Percentiles rank a stretch among this genome's conserved stretches.
These are phyloP conservation scores for Copidosoma floridanum DNA, from an alignment of 1,140 invertebrate genomes.

Conservation along the genomic window DNA sequence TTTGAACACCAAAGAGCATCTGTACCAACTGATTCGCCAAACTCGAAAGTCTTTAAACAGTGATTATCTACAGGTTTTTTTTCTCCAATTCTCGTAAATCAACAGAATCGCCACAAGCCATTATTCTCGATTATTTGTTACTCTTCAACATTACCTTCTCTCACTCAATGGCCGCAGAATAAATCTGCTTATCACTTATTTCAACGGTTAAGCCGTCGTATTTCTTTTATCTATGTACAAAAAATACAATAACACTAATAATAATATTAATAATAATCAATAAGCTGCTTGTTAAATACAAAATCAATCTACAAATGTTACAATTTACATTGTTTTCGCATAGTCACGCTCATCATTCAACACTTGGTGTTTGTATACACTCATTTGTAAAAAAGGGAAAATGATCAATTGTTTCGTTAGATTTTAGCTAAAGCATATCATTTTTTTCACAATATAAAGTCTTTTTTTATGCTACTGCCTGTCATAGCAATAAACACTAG, in stretches of 20 bases:
- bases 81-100: conserved; percentile 2
- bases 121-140: not conserved
- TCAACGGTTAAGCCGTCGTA: conserved; percentile 8
- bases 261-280: too few relatives aligned
- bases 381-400: conserved; percentile 3
- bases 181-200: conserved; percentile 22
- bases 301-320: conserved; percentile 19
- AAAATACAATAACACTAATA: too few relatives aligned
- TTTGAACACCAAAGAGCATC: conserved; percentile 12
- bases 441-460: not conserved
- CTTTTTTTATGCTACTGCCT: too few relatives aligned
- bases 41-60: conserved; percentile 11
- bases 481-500: too few relatives aligned
- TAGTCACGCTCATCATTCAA: not conserved
- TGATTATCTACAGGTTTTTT: conserved; percentile 20
- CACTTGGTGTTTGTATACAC: not conserved
- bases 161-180: conserved; percentile 21
- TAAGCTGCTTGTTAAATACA: conserved; percentile 23
- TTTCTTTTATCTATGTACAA: conserved; percentile 22
- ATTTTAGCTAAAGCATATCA: conserved; percentile 1
- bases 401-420: not conserved
- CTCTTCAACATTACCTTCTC: not conserved
- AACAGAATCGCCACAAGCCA: conserved; percentile 9
- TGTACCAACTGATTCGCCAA: conserved; percentile 18
- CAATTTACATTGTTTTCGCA: not conserved